These are phyloP conservation scores for Drosophila austrosaltans DNA, from an alignment of 2,888 invertebrate species.

Conservation along the genomic window DNA sequence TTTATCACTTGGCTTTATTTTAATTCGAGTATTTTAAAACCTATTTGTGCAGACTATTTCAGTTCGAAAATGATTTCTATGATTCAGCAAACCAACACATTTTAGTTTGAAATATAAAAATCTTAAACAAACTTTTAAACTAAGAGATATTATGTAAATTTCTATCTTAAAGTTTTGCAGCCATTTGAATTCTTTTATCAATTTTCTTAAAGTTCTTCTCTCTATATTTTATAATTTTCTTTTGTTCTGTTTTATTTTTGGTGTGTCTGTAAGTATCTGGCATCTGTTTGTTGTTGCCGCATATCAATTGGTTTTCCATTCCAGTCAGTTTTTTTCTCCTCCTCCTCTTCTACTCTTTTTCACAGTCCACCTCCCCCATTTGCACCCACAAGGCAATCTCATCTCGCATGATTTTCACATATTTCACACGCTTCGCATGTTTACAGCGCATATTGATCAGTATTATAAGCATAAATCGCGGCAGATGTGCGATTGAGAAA, in stretches of 20 bases:
- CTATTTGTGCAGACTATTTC: too few relatives aligned
- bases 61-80: too few relatives aligned
- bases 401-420: slow-evolving; percentile 20
- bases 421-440: slow-evolving; percentile 13
- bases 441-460: slow-evolving; percentile 57
- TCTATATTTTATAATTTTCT: not conserved
- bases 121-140: too few relatives aligned
- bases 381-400: slow-evolving; percentile 2
- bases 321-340: not conserved
- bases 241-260: slow-evolving; percentile 3
- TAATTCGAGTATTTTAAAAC: too few relatives aligned
- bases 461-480: slow-evolving; percentile 52
- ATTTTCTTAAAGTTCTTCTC: not conserved
- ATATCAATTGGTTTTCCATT: slow-evolving; percentile 12
- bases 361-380: not conserved
- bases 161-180: too few relatives aligned
- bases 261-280: not conserved
- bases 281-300: slow-evolving; percentile 9
- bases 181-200: not conserved
- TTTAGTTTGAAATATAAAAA: too few relatives aligned
- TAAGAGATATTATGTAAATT: too few relatives aligned
- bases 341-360: too few relatives aligned
- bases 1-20: too few relatives aligned
- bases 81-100: too few relatives aligned
- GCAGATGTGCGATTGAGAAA: slow-evolving; percentile 14